Base-by-base conservation (phyloP, 2,888 invertebrate species). In the Papilio protenor region DNA sequence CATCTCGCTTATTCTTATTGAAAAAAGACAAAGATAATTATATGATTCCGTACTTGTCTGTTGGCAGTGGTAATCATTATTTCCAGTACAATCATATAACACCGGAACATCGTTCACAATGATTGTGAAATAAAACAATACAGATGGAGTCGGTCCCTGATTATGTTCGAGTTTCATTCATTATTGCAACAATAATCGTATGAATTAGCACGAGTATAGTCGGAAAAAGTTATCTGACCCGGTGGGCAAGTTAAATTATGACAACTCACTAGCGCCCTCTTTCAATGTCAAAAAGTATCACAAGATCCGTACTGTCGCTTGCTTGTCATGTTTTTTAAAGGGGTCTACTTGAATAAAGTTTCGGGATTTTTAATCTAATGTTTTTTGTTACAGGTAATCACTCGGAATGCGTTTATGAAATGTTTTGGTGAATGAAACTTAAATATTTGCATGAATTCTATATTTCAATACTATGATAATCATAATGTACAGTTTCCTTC, bases 371-470 rank as follows among this genome's bases (percentile, higher is more conserved):
- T 55, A 8, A n/a, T 0, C 8, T 8, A 40, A 11, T 76, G 16
- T 47, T 57, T 73, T 69, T 59, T 77, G 73, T 77, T 77, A 12
- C 77, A 77, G 77, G 77, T 77, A 77, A 73, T 45, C 5, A 47
- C 21, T 45, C n/a, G 23, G 40, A 52, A 49, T 21, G n/a, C 33
- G 21, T 71, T 47, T 64, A 45, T 23, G 55, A 66, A 52, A 27
- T 4, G 61, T n/a, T 70, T 49, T 64, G 52, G 33, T 40, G 23
- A 27, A 45, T 70, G 16, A 27, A 11, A 64, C n/a, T n/a, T 64
- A n/a, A 66, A 76, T 66, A 61, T 73, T n/a, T 21, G 73, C 73
- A 73, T 77, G 69, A 69, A n/a, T 4, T 59, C 3, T 59, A 23
- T 16, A 16, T 27, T 12, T 10, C 10, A 57, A 57, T 57, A 12